These are phyloP conservation scores for Myiagra hebetior DNA, from an alignment of 2,113 vertebrate genomes.

Conservation along the genomic window DNA sequence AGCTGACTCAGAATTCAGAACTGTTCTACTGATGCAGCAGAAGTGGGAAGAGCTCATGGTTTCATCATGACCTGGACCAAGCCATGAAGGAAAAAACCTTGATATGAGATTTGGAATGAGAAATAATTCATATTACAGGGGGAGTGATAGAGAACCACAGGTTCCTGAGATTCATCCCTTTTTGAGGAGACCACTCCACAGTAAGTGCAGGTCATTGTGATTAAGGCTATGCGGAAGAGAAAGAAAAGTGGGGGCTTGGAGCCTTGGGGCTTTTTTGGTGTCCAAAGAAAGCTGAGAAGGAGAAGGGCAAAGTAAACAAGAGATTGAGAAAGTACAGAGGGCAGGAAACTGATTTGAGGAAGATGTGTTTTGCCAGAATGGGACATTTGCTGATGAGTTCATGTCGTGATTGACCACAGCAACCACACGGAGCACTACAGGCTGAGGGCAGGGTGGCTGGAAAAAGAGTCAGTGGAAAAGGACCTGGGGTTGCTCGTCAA, in stretches of 20 bases:
- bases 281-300: not conserved
- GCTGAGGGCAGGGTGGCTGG: not conserved
- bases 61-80: not conserved
- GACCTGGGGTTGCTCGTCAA: fast-evolving
- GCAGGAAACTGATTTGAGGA: not conserved
- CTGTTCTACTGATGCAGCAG: not conserved
- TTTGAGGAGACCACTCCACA: not conserved
- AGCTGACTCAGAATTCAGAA: not conserved
- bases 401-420: not conserved
- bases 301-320: not conserved
- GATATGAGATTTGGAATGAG: fast-evolving
- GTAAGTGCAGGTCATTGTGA: not conserved
- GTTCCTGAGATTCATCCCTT: not conserved
- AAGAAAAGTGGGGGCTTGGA: not conserved
- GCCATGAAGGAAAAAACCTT: not conserved
- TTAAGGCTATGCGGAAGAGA: not conserved
- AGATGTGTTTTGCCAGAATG: constrained; percentile 13
- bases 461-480: not conserved
- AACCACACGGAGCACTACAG: fast-evolving
- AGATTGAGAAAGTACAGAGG: not conserved
- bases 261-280: fast-evolving
- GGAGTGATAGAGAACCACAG: not conserved
- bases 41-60: not conserved
- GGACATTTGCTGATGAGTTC: not conserved
- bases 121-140: not conserved